Evolutionary conservation across 2,113 vertebrate genomes (phyloP).

Genomic region (Coptodon rendalli): DNA sequence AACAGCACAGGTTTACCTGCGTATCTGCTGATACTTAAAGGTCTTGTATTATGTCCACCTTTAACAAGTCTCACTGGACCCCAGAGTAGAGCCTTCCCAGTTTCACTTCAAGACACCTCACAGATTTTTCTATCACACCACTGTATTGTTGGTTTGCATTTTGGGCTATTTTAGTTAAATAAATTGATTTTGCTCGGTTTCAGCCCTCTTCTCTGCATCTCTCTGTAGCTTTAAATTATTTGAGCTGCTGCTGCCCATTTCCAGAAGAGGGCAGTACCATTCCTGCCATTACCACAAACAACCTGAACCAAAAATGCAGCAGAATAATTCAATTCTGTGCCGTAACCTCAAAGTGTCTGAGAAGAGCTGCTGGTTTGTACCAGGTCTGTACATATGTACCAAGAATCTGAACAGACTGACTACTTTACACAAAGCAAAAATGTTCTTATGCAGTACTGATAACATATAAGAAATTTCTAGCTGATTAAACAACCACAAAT

Average conservation of each 20-base stretch:
- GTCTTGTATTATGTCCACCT: neutral
- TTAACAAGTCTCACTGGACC: neutral
- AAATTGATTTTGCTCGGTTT: neutral
- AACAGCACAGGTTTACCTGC: neutral
- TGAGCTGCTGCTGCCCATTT: neutral
- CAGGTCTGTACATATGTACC: neutral
- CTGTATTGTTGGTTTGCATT: neutral
- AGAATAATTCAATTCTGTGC: neutral
- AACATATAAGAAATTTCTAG: neutral
- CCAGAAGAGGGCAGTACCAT: neutral
- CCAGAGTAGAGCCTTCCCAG: neutral
- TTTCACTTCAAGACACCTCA: neutral
- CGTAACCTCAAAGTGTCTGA: neutral
- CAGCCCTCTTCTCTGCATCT: neutral
- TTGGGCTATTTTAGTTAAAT: neutral
- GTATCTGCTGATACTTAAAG: neutral
- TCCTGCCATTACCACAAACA: neutral
- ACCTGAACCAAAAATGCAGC: neutral
- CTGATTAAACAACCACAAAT: neutral
- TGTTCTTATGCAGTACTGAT: neutral
- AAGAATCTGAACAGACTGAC: neutral
- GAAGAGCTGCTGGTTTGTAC: neutral
- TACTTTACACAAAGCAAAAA: neutral
- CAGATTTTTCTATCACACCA: neutral
- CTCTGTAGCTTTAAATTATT: neutral